Evolutionary conservation across 1,140 invertebrate species (phyloP).

Genomic region (Notospermus geniculatus): DNA sequence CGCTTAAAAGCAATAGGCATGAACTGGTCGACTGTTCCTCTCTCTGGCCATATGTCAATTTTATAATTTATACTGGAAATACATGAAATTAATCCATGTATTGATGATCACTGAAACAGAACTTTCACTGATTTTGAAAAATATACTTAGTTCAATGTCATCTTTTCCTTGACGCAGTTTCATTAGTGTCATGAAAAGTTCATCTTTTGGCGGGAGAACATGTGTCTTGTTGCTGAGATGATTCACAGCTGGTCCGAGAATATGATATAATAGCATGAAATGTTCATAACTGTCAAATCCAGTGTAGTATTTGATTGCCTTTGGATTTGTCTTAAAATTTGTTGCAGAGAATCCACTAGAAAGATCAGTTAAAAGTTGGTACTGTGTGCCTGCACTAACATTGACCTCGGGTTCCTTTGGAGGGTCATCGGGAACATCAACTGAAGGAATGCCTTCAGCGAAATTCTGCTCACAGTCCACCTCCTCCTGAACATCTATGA

Average conservation of each 20-base stretch:
- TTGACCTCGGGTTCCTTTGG: neutral
- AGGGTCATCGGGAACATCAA: neutral
- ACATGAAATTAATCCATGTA: conserved; percentile 23
- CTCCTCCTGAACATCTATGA: neutral
- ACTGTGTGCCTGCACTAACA: neutral
- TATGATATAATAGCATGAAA: conserved; percentile 3
- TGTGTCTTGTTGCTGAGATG: conserved; percentile 1
- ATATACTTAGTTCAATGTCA: conserved; percentile 13
- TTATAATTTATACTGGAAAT: too few relatives aligned
- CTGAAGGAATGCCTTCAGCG: neutral
- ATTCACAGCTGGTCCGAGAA: conserved; percentile 8
- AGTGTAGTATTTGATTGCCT: conserved; percentile 19
- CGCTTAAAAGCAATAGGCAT: conserved; percentile 15
- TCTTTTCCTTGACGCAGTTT: conserved; percentile 17
- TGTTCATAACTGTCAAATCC: conserved; percentile 11
- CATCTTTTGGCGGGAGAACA: neutral
- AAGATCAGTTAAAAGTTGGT: neutral
- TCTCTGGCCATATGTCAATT: conserved; percentile 12
- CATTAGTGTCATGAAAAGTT: conserved; percentile 23
- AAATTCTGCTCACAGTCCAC: neutral
- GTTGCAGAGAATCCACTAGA: neutral
- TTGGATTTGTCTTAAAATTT: conserved; percentile 9
- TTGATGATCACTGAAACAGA: conserved; percentile 20
- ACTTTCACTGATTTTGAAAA: conserved; percentile 17
- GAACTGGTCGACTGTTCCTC: conserved; percentile 1